Evolutionary conservation across 1,140 invertebrate genomes (phyloP).

Genomic region (Pseudomyrmex concolor): DNA sequence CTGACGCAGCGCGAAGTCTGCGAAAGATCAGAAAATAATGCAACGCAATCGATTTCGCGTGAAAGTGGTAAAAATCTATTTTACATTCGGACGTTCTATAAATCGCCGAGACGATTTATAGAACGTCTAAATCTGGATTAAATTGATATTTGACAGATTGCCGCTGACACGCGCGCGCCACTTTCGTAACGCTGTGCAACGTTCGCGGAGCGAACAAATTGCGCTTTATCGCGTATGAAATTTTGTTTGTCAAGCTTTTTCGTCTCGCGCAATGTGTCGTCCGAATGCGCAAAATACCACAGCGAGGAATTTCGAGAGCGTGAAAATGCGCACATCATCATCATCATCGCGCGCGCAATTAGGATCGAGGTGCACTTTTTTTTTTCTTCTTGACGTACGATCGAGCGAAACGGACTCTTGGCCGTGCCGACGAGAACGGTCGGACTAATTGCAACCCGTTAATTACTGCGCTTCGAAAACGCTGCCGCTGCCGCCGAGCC

Average conservation of each 20-base stretch:
- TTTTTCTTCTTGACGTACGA: conserved; percentile 33
- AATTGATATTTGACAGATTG: neutral
- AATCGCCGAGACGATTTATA: neutral
- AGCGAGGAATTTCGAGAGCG: conserved; percentile 24
- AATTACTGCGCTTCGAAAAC: conserved; percentile 56
- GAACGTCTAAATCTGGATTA: neutral
- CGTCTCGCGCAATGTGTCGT: conserved; percentile 3
- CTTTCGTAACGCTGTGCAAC: neutral
- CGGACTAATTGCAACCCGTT: conserved; percentile 63
- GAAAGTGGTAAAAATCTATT: neutral
- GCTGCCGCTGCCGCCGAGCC: neutral
- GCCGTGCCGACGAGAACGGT: neutral
- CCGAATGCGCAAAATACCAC: neutral
- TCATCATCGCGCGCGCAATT: conserved; percentile 41
- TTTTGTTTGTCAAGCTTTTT: conserved; percentile 15
- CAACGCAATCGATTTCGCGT: neutral
- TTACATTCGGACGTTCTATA: neutral
- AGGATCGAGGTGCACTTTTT: conserved; percentile 22
- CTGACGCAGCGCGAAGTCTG: too few relatives aligned
- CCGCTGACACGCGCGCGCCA: neutral
- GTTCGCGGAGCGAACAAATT: neutral
- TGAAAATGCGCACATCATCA: conserved; percentile 32
- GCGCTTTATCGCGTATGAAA: neutral
- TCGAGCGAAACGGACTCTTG: conserved; percentile 40
- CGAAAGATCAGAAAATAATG: neutral